These are phyloP conservation scores for Luperina nickerlii DNA, from an alignment of 2,888 invertebrate species.

Conservation along the genomic window DNA sequence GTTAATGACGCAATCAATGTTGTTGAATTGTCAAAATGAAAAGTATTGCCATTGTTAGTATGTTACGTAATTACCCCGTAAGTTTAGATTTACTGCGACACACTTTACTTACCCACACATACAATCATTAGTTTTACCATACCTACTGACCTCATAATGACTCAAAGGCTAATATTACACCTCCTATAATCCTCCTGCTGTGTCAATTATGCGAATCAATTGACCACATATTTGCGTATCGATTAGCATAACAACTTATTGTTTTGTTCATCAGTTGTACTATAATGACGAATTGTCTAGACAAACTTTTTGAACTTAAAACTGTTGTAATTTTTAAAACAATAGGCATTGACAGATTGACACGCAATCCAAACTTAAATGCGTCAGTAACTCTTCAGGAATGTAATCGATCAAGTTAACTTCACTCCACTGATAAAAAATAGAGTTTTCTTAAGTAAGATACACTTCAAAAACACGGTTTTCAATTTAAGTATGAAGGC, in stretches of 20 bases:
- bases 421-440: not conserved
- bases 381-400: not conserved
- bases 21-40: not conserved
- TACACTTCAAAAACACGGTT: not conserved
- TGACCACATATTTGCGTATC: slow-evolving; percentile 39
- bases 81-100: not conserved
- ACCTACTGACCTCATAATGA: slow-evolving; percentile 58
- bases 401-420: not conserved
- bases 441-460: too few species aligned
- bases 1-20: not conserved
- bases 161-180: slow-evolving; percentile 37
- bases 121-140: slow-evolving; percentile 24
- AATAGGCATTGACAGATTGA: not conserved
- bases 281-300: slow-evolving; percentile 64
- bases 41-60: not conserved
- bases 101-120: slow-evolving; percentile 8
- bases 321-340: not conserved
- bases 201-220: slow-evolving; percentile 49
- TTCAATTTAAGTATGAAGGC: not conserved
- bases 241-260: slow-evolving; percentile 61
- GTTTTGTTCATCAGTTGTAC: slow-evolving; percentile 49
- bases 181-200: slow-evolving; percentile 43
- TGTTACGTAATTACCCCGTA: not conserved
- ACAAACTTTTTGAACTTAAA: slow-evolving; percentile 42
- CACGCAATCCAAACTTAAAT: not conserved